phyloP scores from a whole-genome alignment of 1,140 invertebrate genomes.

The Musca vetustissima region DNA sequence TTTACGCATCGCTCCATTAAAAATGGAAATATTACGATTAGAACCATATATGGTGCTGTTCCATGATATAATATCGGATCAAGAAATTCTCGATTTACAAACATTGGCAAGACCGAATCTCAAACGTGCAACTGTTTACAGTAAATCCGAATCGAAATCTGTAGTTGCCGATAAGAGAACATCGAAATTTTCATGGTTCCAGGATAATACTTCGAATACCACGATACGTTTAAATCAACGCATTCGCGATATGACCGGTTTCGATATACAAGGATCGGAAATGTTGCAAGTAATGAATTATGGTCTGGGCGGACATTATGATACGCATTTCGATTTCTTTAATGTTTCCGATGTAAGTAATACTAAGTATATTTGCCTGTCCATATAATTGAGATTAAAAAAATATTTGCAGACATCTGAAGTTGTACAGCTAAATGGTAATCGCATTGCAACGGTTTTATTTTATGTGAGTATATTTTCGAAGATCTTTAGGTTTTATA shows the following conservation, averaged over 20 bases:
- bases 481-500: background rate
- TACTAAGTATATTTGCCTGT: too few species aligned
- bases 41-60: constrained; percentile 88
- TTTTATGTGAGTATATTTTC: constrained; percentile 55
- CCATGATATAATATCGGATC: constrained; percentile 85
- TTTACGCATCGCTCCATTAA: constrained; percentile 81
- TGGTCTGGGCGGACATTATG: constrained; percentile 72
- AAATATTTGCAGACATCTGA: constrained; percentile 25
- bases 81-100: constrained; percentile 88
- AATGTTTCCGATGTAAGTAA: constrained; percentile 5
- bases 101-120: constrained; percentile 84
- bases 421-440: constrained; percentile 32
- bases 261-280: constrained; percentile 70
- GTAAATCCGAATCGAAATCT: constrained; percentile 88
- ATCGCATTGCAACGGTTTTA: constrained; percentile 49
- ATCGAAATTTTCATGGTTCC: constrained; percentile 96
- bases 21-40: constrained; percentile 85
- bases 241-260: constrained; percentile 77
- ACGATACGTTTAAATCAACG: constrained; percentile 74
- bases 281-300: constrained; percentile 67
- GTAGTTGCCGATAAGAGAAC: constrained; percentile 94
- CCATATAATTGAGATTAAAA: too few species aligned
- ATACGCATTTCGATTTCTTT: constrained; percentile 66
- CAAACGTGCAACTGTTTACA: constrained; percentile 92
- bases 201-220: constrained; percentile 75